Evolutionary conservation across 2,797 vertebrate species (phyloP), one percentile per base, ranked within the genome.

Genomic region (Centroberyx gerrardi): DNA sequence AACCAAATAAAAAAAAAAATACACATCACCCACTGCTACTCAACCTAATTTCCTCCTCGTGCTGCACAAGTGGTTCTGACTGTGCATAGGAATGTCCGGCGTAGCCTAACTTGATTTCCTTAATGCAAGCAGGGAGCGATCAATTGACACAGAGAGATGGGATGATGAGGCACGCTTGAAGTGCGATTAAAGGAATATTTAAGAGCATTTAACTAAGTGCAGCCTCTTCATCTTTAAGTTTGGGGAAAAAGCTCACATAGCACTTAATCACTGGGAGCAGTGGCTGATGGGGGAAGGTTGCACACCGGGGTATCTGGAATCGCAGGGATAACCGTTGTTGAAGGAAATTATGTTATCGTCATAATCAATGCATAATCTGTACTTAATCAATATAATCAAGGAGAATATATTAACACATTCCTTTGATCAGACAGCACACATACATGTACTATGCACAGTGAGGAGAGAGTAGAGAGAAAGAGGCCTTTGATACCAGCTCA

Each of bases 1-100:
- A 46, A 46, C 44, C 44, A 14, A 4, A 15, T 15, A 5, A 40
- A 40, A 40, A 40, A 40, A 40, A 38, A 38, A 5, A 18, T 44
- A 15, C 5, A 56, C 56, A 67, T 74, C 2, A 56, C 66, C 44
- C 60, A 46, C n/a, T 29, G 48, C 28, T 62, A 53, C 72, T 79
- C 38, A 73, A 62, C n/a, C 44, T 59, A 63, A 74, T 87, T 63
- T 22, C 9, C 51, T 8, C 18, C 18, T 53, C 8, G 8, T 3
- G 5, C 46, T 15, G 46, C 18, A 52, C 51, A 52, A 52, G 9
- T 12, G 51, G 8, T 22, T 27, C 3, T 22, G 18, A 53, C 6
- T 3, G 18, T 9, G 9, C 51, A 13, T 53, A 13, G 1, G 18
- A 53, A 53, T 53, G 18, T 22, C 18, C 51, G 4, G 8, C 4